These are phyloP conservation scores for Drosophila vallismaia DNA, from an alignment of 2,888 invertebrate genomes.

Conservation along the genomic window DNA sequence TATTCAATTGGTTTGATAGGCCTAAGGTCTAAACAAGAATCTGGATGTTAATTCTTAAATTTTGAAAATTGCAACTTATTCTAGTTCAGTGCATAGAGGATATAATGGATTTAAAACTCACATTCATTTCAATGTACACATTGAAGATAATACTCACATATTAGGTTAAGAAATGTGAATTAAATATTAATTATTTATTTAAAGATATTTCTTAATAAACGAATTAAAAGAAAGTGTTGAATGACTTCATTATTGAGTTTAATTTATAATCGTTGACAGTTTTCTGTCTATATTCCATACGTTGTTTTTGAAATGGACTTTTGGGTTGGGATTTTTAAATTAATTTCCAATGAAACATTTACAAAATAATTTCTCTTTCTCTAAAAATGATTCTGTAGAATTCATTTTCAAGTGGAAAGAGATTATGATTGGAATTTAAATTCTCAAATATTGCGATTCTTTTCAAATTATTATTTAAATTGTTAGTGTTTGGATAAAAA, in stretches of 20 bases:
- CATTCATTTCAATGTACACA: slow-evolving; percentile 3
- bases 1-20: slow-evolving; percentile 4
- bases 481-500: neutral
- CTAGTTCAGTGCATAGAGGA: neutral
- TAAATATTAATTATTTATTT: slow-evolving; percentile 52
- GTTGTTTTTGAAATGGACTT: no score
- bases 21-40: neutral
- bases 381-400: no score
- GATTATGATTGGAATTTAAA: no score
- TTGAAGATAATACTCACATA: slow-evolving; percentile 15
- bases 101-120: slow-evolving; percentile 10
- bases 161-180: slow-evolving; percentile 38
- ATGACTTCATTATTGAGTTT: neutral
- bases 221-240: neutral
- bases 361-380: no score
- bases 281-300: no score
- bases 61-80: slow-evolving; percentile 5
- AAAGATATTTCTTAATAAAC: slow-evolving; percentile 43
- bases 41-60: slow-evolving; percentile 2
- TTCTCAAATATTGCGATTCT: no score
- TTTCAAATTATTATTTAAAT: no score
- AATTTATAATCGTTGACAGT: neutral
- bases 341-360: no score
- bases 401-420: no score
- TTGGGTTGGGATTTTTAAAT: no score